These are phyloP conservation scores for Cydia splendana DNA, from an alignment of 1,140 invertebrate species.

Conservation along the genomic window DNA sequence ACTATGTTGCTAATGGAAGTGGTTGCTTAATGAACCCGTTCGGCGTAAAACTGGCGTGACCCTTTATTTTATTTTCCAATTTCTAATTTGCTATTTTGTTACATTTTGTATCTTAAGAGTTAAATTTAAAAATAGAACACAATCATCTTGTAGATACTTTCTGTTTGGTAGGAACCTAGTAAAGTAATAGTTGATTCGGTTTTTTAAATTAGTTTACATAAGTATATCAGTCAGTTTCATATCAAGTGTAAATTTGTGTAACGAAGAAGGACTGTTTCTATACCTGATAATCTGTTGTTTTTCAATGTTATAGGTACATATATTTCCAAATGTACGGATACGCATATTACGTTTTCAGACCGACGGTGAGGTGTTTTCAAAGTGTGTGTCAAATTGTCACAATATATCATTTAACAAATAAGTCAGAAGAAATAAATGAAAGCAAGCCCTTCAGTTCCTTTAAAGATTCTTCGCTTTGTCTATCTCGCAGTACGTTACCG, in stretches of 20 bases:
- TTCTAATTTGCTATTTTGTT: background rate
- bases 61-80: slow-evolving; percentile 10
- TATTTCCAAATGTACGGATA: background rate
- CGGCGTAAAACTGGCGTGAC: slow-evolving; percentile 9
- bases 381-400: slow-evolving; percentile 11
- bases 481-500: slow-evolving; percentile 44
- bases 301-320: background rate
- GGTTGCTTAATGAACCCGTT: slow-evolving; percentile 14
- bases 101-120: background rate
- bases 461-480: slow-evolving; percentile 43
- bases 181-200: no score
- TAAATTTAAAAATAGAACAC: background rate
- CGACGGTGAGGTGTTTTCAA: background rate
- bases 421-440: background rate
- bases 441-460: slow-evolving; percentile 3
- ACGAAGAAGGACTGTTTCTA: no score
- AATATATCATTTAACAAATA: background rate
- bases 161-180: no score
- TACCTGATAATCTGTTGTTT: background rate
- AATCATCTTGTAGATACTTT: no score
- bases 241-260: no score
- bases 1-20: slow-evolving; percentile 32
- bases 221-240: no score
- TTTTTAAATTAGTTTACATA: no score
- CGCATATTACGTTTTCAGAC: background rate